Percentiles rank a stretch among this genome's conserved stretches.
Evolutionary conservation across 2,797 vertebrate species (phyloP).

Genomic region (Crocodylus rhombifer): DNA sequence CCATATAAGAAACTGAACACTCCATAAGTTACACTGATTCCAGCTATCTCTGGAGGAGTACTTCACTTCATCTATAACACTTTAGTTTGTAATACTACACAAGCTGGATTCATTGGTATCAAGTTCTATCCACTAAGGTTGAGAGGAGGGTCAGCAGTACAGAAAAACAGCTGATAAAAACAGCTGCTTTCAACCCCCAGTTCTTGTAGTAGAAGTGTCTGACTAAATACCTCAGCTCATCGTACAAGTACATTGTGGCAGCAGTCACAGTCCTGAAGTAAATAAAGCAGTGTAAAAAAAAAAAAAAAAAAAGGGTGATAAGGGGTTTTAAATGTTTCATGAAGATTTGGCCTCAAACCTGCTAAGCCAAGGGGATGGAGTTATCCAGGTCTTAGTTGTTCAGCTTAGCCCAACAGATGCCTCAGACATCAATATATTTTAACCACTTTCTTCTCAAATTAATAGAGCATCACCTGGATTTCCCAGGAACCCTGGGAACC

Average conservation of each 20-base stretch:
- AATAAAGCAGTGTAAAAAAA: background rate
- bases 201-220: background rate
- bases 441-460: background rate
- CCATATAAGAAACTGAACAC: background rate
- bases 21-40: background rate
- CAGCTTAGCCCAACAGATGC: background rate
- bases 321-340: background rate
- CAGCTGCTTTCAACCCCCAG: slow-evolving; percentile 44
- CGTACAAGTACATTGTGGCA: slow-evolving; percentile 39
- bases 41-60: background rate
- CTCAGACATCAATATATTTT: background rate
- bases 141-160: background rate
- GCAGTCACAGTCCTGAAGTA: background rate
- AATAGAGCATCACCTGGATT: background rate
- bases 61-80: slow-evolving; percentile 4
- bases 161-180: slow-evolving; percentile 61
- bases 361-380: background rate
- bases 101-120: slow-evolving; percentile 20
- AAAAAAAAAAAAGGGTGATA: no score
- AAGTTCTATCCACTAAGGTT: background rate
- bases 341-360: background rate
- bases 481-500: background rate
- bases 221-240: background rate
- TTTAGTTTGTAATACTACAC: slow-evolving; percentile 48
- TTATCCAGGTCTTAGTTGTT: background rate